Evolutionary conservation across 2,888 invertebrate genomes (phyloP).

Genomic region (Oscheius myriophilus): DNA sequence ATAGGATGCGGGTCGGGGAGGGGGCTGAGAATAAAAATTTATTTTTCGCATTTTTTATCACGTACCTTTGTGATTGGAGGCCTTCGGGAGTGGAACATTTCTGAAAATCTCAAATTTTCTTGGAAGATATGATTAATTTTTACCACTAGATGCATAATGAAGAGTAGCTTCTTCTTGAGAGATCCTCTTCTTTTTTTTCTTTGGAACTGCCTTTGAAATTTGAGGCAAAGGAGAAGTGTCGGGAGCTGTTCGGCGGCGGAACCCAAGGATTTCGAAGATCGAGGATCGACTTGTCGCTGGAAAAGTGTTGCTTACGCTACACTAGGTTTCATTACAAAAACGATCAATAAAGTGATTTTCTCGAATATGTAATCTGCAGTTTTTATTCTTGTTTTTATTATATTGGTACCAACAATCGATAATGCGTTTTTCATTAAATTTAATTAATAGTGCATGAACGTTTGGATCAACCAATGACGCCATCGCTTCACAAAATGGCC

Average conservation of each 20-base stretch:
- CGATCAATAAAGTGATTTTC: no score
- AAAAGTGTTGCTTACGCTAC: constrained; percentile 29
- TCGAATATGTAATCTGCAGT: no score
- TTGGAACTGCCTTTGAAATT: constrained; percentile 19
- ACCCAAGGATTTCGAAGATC: constrained; percentile 62
- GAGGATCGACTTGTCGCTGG: constrained; percentile 65
- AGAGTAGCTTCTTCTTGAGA: constrained; percentile 26
- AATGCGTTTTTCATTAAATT: no score
- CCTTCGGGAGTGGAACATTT: constrained; percentile 33
- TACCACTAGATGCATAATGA: constrained; percentile 17
- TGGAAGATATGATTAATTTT: neutral
- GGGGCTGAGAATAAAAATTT: constrained; percentile 18
- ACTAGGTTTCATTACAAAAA: no score
- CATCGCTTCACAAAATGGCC: no score
- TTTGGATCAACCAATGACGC: no score
- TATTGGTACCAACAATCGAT: no score
- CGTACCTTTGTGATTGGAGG: constrained; percentile 12
- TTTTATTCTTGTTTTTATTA: no score
- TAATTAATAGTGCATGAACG: no score
- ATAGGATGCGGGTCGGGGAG: constrained; percentile 47
- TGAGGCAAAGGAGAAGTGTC: constrained; percentile 17
- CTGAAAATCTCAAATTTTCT: constrained; percentile 18
- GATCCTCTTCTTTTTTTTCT: constrained; percentile 26
- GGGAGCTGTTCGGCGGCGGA: constrained; percentile 35
- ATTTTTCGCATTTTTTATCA: neutral